Percentiles rank a stretch among this genome's conserved stretches.
Evolutionary conservation across 2,797 vertebrate species (phyloP).

Genomic region (Scleropages formosus): DNA sequence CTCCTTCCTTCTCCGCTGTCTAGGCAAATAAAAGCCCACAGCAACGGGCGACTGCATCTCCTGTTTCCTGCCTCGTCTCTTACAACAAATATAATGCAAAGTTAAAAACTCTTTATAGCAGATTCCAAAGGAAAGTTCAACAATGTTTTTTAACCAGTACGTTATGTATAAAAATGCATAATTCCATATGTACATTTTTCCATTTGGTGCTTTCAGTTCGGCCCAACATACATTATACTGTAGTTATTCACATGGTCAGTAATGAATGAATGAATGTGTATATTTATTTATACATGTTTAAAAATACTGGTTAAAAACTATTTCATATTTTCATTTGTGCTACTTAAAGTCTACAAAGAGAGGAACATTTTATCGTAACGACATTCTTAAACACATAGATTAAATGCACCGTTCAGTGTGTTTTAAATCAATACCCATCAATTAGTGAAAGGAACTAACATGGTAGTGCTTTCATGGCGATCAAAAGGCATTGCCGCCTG

Average conservation of each 20-base stretch:
- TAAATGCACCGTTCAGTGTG: constrained; percentile 21
- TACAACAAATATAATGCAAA: too few species aligned
- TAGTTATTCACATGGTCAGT: neutral
- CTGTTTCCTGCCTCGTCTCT: too few species aligned
- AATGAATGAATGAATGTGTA: neutral
- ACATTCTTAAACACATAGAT: constrained; percentile 9
- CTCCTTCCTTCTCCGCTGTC: too few species aligned
- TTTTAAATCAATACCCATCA: constrained; percentile 47
- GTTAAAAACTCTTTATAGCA: too few species aligned
- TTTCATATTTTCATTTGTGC: neutral
- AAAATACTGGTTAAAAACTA: neutral
- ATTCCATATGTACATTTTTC: too few species aligned
- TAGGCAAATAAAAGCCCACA: too few species aligned
- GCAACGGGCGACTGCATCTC: too few species aligned
- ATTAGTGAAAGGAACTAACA: constrained; percentile 44
- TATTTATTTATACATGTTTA: neutral
- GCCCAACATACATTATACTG: too few species aligned
- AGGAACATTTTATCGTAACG: neutral
- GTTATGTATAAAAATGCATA: too few species aligned
- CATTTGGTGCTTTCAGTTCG: too few species aligned
- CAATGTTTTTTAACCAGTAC: too few species aligned
- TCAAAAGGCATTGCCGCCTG: constrained; percentile 40
- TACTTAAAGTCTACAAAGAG: neutral
- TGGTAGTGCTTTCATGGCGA: constrained; percentile 34
- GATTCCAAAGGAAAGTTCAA: too few species aligned